Percentiles rank a stretch among this genome's conserved stretches.
These are phyloP conservation scores for Melanostoma mellinum DNA, from an alignment of 2,888 invertebrate species.

Conservation along the genomic window DNA sequence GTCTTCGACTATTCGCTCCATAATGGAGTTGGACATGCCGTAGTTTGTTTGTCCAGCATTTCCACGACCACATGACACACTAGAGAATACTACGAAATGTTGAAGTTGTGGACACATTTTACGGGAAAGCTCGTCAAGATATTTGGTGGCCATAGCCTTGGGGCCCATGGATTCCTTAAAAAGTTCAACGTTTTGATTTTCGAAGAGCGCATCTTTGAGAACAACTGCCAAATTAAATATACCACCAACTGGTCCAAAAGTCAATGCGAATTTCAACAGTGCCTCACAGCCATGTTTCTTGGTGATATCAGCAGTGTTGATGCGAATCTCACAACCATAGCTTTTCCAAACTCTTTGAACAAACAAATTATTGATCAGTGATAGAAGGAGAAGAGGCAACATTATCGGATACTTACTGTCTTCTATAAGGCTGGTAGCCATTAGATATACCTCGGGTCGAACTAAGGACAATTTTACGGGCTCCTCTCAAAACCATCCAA, in stretches of 20 bases:
- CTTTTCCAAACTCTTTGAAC: constrained; percentile 85
- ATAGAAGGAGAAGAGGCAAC: background rate
- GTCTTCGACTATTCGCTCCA: constrained; percentile 93
- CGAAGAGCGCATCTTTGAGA: constrained; percentile 88
- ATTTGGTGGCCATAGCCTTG: constrained; percentile 90
- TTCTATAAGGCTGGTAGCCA: constrained; percentile 90
- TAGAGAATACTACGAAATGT: constrained; percentile 95
- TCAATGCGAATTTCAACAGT: constrained; percentile 86
- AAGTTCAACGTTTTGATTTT: constrained; percentile 88
- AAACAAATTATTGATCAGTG: background rate
- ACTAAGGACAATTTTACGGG: constrained; percentile 89
- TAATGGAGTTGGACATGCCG: constrained; percentile 93
- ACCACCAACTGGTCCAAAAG: constrained; percentile 89
- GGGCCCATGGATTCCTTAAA: constrained; percentile 88
- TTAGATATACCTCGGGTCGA: constrained; percentile 90
- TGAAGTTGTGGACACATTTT: constrained; percentile 84
- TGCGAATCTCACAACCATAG: constrained; percentile 86
- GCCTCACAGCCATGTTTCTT: constrained; percentile 87
- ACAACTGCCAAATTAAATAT: constrained; percentile 95
- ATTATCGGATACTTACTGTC: constrained; percentile 83
- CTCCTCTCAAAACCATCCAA: constrained; percentile 93
- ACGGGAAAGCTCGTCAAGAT: constrained; percentile 88
- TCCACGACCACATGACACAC: constrained; percentile 95
- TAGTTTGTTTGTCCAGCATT: constrained; percentile 94
- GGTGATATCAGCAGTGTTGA: constrained; percentile 89